Conservation (phyloP, 2,888 invertebrate species). For the Polyommatus icarus region DNA sequence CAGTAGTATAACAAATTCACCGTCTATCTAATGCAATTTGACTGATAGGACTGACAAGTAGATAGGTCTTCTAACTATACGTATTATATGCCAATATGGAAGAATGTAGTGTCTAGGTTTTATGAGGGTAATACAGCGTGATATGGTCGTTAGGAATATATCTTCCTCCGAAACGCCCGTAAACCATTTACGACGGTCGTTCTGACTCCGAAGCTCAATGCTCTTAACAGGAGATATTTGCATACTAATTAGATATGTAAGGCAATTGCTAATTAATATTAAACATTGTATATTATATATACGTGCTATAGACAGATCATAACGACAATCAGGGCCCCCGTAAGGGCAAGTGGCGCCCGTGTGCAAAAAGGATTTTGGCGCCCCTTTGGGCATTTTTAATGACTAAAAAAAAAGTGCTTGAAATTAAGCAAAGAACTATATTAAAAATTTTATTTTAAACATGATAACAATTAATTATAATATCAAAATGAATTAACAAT, state of each 20-base stretch:
- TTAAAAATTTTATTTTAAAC: no score
- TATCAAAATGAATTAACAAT: no score
- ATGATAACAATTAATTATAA: no score
- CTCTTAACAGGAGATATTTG: slow-evolving; percentile 7
- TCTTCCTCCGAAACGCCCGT: slow-evolving; percentile 24
- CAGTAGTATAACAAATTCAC: no score
- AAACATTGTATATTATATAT: not conserved
- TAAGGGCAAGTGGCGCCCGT: no score
- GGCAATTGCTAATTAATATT: slow-evolving; percentile 10
- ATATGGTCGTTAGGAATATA: slow-evolving; percentile 28
- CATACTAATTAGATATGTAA: slow-evolving; percentile 21
- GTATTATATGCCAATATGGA: not conserved
- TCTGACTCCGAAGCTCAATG: slow-evolving; percentile 9
- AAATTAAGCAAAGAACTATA: no score
- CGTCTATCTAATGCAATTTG: not conserved
- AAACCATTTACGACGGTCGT: slow-evolving; percentile 25
- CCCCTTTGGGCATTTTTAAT: no score
- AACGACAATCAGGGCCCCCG: no score
- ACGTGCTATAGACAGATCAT: not conserved
- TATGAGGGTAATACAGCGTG: slow-evolving; percentile 24
- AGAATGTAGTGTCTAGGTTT: not conserved
- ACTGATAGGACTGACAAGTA: no score
- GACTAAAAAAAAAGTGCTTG: no score
- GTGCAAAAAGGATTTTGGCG: no score
- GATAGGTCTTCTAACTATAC: not conserved